Base-by-base conservation (phyloP, 2,797 vertebrate genomes). In the Sebastes paucispinis region DNA sequence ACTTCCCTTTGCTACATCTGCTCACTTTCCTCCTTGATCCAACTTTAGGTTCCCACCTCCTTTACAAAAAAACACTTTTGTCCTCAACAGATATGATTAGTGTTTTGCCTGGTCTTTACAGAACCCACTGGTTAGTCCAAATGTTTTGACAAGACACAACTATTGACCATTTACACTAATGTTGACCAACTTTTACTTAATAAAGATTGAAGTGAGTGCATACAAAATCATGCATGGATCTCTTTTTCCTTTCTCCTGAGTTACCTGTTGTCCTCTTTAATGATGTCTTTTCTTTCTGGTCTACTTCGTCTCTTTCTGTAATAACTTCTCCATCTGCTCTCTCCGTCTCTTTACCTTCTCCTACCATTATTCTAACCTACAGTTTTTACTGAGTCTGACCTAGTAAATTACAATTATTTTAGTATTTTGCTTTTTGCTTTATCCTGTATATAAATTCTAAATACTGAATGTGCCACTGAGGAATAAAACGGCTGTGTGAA, bases 121-220 rank as follows among this genome's bases (percentile, higher is more conserved):
- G 24, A 27, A 13, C 52, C 31, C 43, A 25, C 24, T 47, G 57
- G 67, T 84, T 69, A 66, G 71, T 74, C 27, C 31, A 57, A 79
- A 64, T 81, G 43, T 91, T 85, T 88, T 60, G 31, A 80, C 80
- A 73, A 80, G 70, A 89, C 52, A 74, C 52, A 77, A 74, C 47
- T 75, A 47, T 87, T 87, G 73, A 84, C 69, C 52, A 77, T 88
- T 87, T 57, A 79, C 74, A 83, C 69, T 81, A 81, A 91, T 91
- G 87, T 87, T 90, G 82, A 84, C 66, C 83, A 83, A 77, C 63
- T 85, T 75, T 89, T 89, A 73, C 80, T 87, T 90, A 96, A 96
- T 96, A 96, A 96, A 96, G 93, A 94, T 92, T 93, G 89, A 93
- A 77, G 90, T 92, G 88, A 94, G 77, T 91, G 93, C 95, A 94